Evolutionary conservation across 2,113 vertebrate genomes (phyloP).

Genomic region (Oenanthe melanoleuca): DNA sequence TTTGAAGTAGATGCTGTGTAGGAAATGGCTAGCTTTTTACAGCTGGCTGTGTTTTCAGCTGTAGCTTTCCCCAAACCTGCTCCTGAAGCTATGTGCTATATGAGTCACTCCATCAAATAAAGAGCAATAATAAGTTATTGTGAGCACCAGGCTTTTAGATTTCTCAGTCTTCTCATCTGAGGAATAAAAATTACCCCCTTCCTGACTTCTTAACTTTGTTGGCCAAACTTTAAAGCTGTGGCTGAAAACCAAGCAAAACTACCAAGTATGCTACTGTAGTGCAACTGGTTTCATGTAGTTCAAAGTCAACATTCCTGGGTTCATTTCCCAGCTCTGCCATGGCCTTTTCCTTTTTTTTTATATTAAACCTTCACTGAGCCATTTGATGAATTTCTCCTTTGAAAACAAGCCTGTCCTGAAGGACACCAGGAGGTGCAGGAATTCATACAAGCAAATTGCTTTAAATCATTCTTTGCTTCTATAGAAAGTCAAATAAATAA

Average conservation of each 20-base stretch:
- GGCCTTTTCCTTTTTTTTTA: neutral
- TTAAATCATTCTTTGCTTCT: neutral
- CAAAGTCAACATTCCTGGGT: slow-evolving; percentile 48
- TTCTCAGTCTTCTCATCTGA: slow-evolving; percentile 41
- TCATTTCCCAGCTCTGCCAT: neutral
- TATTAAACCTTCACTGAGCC: neutral
- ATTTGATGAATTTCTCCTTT: neutral
- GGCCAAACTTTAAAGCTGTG: slow-evolving; percentile 60
- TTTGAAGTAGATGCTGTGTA: slow-evolving; percentile 56
- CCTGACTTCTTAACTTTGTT: slow-evolving; percentile 58
- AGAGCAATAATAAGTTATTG: slow-evolving; percentile 66
- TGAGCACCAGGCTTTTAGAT: slow-evolving; percentile 47
- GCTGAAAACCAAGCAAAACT: slow-evolving; percentile 45
- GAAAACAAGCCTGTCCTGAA: neutral
- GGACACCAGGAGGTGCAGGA: neutral
- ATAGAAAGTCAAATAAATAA: neutral
- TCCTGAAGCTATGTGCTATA: slow-evolving; percentile 39
- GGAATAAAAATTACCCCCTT: slow-evolving; percentile 62
- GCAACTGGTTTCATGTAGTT: slow-evolving; percentile 45
- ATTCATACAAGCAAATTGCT: neutral
- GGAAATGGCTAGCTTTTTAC: slow-evolving; percentile 59
- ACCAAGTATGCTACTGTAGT: neutral
- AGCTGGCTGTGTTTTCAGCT: slow-evolving; percentile 55
- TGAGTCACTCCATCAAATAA: slow-evolving; percentile 66
- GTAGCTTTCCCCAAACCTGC: slow-evolving; percentile 33